Percentiles rank a stretch among this genome's conserved stretches.
phyloP scores from a whole-genome alignment of 2,888 invertebrate species.

The Lasioglossum figueresi region DNA sequence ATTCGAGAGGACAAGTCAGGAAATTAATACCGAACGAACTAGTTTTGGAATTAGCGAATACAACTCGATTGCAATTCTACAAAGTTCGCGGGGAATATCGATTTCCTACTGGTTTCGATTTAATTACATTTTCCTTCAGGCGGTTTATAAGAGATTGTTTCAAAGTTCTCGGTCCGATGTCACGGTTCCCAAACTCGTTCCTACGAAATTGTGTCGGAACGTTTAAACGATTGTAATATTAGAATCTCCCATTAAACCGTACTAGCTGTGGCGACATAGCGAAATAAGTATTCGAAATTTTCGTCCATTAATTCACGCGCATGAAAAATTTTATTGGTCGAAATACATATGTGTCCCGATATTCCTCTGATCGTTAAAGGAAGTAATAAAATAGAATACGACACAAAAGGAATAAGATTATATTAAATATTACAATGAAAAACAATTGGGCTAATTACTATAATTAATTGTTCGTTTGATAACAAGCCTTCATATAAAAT shows the following conservation, averaged over 20 bases:
- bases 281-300: background rate
- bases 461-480: background rate
- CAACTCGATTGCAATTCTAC: slow-evolving; percentile 26
- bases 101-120: slow-evolving; percentile 18
- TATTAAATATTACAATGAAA: background rate
- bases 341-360: background rate
- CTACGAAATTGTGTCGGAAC: background rate
- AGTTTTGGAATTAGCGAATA: slow-evolving; percentile 30
- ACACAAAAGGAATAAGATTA: background rate
- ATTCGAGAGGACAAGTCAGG: slow-evolving; percentile 4
- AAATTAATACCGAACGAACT: slow-evolving; percentile 40
- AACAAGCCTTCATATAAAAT: background rate
- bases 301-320: background rate
- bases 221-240: slow-evolving; percentile 2
- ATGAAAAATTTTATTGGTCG: background rate
- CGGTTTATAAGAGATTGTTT: slow-evolving; percentile 41
- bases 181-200: background rate
- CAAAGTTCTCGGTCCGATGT: slow-evolving; percentile 15
- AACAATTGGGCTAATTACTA: background rate
- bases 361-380: background rate
- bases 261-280: background rate
- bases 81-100: slow-evolving; percentile 35
- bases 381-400: background rate
- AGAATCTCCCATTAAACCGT: background rate
- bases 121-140: slow-evolving; percentile 47